Evolutionary conservation across 2,888 invertebrate genomes (phyloP).

Genomic region (Mylabris sibirica): DNA sequence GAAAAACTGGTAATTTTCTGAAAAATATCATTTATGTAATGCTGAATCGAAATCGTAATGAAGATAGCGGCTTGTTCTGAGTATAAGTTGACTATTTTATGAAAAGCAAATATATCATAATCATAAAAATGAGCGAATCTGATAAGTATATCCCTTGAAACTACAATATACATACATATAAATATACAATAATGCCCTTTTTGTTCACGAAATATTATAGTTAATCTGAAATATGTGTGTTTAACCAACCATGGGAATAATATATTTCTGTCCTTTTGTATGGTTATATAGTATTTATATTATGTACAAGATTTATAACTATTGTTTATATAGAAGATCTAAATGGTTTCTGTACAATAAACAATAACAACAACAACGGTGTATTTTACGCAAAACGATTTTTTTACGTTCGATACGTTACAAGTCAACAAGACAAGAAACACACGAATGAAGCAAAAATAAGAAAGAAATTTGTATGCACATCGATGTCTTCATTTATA

Average conservation of each 20-base stretch:
- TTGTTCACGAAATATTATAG: background rate
- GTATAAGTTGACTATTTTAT: background rate
- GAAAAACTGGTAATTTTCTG: too few species aligned
- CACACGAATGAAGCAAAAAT: slow-evolving; percentile 46
- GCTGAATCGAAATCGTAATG: too few species aligned
- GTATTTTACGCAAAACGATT: slow-evolving; percentile 44
- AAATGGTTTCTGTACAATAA: slow-evolving; percentile 34
- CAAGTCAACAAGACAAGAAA: slow-evolving; percentile 48
- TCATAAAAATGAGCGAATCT: background rate
- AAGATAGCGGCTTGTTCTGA: too few species aligned
- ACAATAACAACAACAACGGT: slow-evolving; percentile 37
- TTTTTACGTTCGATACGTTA: slow-evolving; percentile 44
- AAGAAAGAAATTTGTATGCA: slow-evolving; percentile 51
- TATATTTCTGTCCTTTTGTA: background rate
- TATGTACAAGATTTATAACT: background rate
- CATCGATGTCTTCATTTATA: slow-evolving; percentile 45
- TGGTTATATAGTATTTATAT: background rate
- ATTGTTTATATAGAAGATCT: background rate
- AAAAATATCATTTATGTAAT: too few species aligned
- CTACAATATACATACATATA: too few species aligned
- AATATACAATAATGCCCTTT: slow-evolving; percentile 2
- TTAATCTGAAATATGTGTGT: slow-evolving; percentile 1
- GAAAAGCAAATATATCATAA: background rate
- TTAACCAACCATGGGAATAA: slow-evolving; percentile 8
- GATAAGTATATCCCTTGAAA: background rate